Evolutionary conservation across 2,113 vertebrate species (phyloP), one percentile per base, ranked within the genome.

Genomic region (Phaethornis superciliosus): DNA sequence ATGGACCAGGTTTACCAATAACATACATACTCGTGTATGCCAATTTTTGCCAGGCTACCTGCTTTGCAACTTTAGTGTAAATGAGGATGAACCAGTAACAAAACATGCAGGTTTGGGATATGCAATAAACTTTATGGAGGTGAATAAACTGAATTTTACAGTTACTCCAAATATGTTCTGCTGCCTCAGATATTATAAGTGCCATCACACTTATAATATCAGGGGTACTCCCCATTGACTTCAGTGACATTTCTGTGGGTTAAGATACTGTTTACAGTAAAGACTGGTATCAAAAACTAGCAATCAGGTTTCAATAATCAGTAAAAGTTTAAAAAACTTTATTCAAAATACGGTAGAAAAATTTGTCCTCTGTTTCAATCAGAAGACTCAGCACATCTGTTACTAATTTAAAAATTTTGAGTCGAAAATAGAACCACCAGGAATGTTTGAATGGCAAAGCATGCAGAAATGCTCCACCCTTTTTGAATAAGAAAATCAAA

Each of bases 381-480:
- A 79, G 75, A 75, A 52, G 72, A 81, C 95, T 67, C 49, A 90
- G 89, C 69, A 95, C 97, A 97, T 97, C 95, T 98, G 97, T 89
- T 93, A 96, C 85, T 92, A 97, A 97, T 97, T 95, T 93, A 87
- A 96, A 93, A 96, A 94, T 88, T 85, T 85, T 63, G 52, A 47
- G 81, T 89, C 87, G 94, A 93, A 97, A 97, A 97, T 94, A 98
- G 96, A 97, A 97, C 58, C 68, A 65, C 27, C 37, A 95, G 94
- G 95, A 97, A 97, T 96, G 95, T 93, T 94, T 96, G 91, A 95
- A 93, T 89, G 95, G 91, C 81, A 96, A 97, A 92, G 82, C 74
- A 93, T 5, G 26, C 44, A 94, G 59, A 83, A 91, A 89, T 52
- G n/a, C 65, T 85, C 94, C 94, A 91, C 90, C 88, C 95, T 94